Evolutionary conservation across 2,888 invertebrate species (phyloP), one percentile per base, ranked within the genome.

Genomic region (Drosophila neoperkinsi): DNA sequence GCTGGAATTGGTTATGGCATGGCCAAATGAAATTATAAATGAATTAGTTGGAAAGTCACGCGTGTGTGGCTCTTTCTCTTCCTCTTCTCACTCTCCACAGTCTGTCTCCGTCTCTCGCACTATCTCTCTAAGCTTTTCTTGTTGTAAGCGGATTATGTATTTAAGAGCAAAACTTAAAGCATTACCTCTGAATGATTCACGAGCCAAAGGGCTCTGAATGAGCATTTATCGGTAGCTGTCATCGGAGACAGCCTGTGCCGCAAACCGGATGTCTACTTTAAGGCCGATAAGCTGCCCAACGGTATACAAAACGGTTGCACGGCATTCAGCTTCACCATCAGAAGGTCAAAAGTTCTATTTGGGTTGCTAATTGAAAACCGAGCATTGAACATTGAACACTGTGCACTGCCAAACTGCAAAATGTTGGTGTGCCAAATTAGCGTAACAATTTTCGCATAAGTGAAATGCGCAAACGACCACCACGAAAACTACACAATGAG

Each of bases 11-110:
- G 65, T 80, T 88, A 75, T 82, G 86, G 77, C 82, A 74, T 63
- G 70, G 58, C 72, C 68, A 62, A 75, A 81, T 81, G 69, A 81
- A 81, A 84, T 87, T 84, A 87, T 76, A 75, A 82, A 82, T 79
- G 84, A 84, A 84, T 87, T 82, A 84, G 72, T 71, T 75, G 31
- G 33, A 72, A 61, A 81, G 80, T 78, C 81, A 82, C 80, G 77
- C 75, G 66, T 70, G 62, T 66, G 49, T 49, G 34, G 21, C 4
- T 38, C 18, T n/a, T 28, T 31, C 28, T 28, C 28, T 25, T 25
- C 25, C 25, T 25, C 25, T 33, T 31, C 25, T 25, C 30, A 36
- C 34, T 30, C 13, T n/a, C 18, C 5, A 6, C 31, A 16, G 43
- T 61, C 6, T 46, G n/a, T 25, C 21, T 30, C 25, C 9, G 21